Conservation (phyloP, 2,888 invertebrate species). For the Drosophila anomalata region DNA sequence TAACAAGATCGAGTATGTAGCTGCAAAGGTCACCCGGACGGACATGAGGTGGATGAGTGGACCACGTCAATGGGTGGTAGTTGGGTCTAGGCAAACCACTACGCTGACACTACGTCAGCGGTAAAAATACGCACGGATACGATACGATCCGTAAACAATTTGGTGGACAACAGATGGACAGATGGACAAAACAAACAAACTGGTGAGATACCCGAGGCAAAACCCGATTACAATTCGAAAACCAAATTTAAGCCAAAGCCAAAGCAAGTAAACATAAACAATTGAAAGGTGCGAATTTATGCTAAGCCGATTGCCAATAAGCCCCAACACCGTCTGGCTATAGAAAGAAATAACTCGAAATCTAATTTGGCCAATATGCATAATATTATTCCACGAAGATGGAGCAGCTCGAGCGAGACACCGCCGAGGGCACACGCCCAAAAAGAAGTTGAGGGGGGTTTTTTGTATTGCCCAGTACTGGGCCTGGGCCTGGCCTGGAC, state of each 20-base stretch:
- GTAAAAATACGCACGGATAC: slow-evolving; percentile 48
- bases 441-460: not conserved
- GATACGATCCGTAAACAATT: slow-evolving; percentile 9
- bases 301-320: slow-evolving; percentile 67
- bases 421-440: slow-evolving; percentile 53
- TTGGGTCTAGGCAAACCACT: slow-evolving; percentile 81
- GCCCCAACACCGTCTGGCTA: slow-evolving; percentile 31
- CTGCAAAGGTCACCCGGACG: slow-evolving; percentile 64
- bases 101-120: slow-evolving; percentile 51
- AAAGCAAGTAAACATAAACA: slow-evolving; percentile 53
- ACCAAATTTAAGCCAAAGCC: slow-evolving; percentile 30
- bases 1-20: slow-evolving; percentile 63
- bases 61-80: slow-evolving; percentile 62
- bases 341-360: slow-evolving; percentile 26
- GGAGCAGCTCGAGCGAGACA: slow-evolving; percentile 49
- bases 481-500: slow-evolving; percentile 7
- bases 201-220: slow-evolving; percentile 16
- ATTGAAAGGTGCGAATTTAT: slow-evolving; percentile 75
- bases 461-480: not conserved
- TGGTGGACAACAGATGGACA: slow-evolving; percentile 6
- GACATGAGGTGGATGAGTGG: slow-evolving; percentile 53
- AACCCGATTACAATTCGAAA: slow-evolving; percentile 14
- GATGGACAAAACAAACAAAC: slow-evolving; percentile 29
- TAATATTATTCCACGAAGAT: slow-evolving; percentile 9
- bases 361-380: slow-evolving; percentile 27